Base-by-base conservation (phyloP, 1,140 invertebrate species). In the Drosophila punjabiensis region DNA sequence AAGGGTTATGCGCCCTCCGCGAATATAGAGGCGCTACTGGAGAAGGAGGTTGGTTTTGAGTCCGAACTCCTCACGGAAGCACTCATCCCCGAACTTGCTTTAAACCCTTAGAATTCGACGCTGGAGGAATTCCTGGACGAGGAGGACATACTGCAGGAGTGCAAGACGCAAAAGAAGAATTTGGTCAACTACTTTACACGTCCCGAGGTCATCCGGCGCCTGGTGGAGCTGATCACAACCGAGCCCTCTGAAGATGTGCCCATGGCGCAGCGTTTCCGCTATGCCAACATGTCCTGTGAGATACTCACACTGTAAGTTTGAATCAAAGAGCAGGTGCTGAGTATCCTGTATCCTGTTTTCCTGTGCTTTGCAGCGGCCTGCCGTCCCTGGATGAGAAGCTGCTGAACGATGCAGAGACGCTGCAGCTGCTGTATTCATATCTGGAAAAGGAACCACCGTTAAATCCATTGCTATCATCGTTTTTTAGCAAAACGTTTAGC, bases 141-240 rank as follows among this genome's bases (percentile, higher is more conserved):
- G 94, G 98, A 98, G 93, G 97, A 99, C 94, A 97, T 99, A 91
- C 95, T 99, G 71, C 97, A 98, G 93, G 98, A 99, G 95, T 98
- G 98, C 93, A 98, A 98, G 95, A 96, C 96, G 75, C 97, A 97
- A 93, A 99, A 98, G 93, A 97, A 97, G 93, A 97, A 96, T 86
- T 94, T 99, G 65, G 95, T 99, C 76, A 97, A 82, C 94, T 99
- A 98, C 94, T 95, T 99, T 81, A 96, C 96, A 82, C 95, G 95
- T 92, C 96, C 96, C 41, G 97, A 98, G 85, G 95, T 98, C 55
- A 95, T 99, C 92, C 95, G 97, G 74, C 96, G 98, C 92, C 95
- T 99, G 83, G 96, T 99, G 52, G 96, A 95, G 32, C 94, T 99
- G 63, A 97, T 98, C 64, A 98, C 96, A 68, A 95, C 95, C 81